Evolutionary conservation across 1,140 invertebrate species (phyloP).

Genomic region (Hirudo medicinalis): DNA sequence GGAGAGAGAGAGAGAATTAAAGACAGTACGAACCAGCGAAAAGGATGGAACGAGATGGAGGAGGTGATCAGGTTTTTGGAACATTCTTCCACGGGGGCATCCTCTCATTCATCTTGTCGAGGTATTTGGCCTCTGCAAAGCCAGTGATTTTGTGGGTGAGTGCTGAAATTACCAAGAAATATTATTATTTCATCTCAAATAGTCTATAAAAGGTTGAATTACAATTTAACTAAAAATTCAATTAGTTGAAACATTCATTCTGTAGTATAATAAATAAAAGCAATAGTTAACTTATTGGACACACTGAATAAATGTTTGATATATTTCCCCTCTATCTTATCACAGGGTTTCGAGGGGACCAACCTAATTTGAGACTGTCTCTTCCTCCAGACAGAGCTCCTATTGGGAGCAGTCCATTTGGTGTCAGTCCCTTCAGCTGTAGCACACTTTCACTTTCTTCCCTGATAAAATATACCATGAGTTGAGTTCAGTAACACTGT

Average conservation of each 20-base stretch:
- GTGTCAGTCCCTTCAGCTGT: slow-evolving; percentile 95
- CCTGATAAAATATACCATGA: slow-evolving; percentile 43
- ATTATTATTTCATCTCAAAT: not conserved
- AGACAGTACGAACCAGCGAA: not conserved
- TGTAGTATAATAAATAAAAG: too few relatives aligned
- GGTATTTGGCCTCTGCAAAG: slow-evolving; percentile 95
- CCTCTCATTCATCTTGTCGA: slow-evolving; percentile 97
- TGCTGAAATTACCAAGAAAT: slow-evolving; percentile 34
- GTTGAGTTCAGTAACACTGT: too few relatives aligned
- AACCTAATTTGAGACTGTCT: slow-evolving; percentile 85
- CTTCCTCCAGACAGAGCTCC: slow-evolving; percentile 94
- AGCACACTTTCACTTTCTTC: slow-evolving; percentile 99
- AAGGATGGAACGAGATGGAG: not conserved
- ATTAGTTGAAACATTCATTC: too few relatives aligned
- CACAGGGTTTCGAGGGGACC: slow-evolving; percentile 22
- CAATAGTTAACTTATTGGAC: too few relatives aligned
- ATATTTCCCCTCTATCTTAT: not conserved
- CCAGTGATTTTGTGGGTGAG: slow-evolving; percentile 74
- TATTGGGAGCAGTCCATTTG: slow-evolving; percentile 87
- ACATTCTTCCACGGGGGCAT: slow-evolving; percentile 64
- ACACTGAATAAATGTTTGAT: too few relatives aligned
- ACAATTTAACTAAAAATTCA: too few relatives aligned
- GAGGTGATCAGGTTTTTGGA: not conserved
- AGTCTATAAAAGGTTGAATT: not conserved
- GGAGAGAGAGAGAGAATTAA: not conserved